Evolutionary conservation across 2,113 vertebrate genomes (phyloP).

Genomic region (Jacana jacana): DNA sequence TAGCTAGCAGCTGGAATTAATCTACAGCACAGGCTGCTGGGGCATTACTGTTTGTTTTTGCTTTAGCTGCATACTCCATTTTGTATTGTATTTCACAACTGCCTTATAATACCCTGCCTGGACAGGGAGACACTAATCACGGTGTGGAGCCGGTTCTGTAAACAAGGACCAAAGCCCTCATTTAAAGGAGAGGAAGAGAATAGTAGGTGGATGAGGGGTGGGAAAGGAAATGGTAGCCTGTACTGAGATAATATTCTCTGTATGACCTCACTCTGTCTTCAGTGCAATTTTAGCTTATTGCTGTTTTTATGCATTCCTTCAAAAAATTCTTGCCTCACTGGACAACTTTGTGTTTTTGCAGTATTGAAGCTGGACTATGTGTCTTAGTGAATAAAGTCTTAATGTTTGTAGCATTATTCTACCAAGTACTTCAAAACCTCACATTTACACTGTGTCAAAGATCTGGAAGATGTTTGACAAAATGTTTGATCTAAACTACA

Average conservation of each 20-base stretch:
- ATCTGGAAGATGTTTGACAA: not conserved
- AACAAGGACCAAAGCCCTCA: conserved; percentile 38
- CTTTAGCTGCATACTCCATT: conserved; percentile 37
- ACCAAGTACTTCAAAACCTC: not conserved
- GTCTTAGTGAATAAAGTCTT: not conserved
- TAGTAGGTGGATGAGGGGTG: not conserved
- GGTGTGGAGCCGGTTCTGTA: not conserved
- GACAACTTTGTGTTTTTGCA: not conserved
- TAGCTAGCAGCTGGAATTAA: conserved; percentile 28
- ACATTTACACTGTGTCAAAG: not conserved
- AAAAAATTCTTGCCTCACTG: not conserved
- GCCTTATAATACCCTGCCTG: conserved; percentile 14
- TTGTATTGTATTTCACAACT: conserved; percentile 37
- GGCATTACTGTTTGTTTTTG: conserved; percentile 4
- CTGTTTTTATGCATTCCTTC: not conserved
- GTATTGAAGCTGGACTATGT: not conserved
- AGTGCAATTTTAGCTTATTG: not conserved
- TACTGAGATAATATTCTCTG: not conserved
- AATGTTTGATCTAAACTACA: not conserved
- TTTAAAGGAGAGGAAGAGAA: conserved; percentile 3
- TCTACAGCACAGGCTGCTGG: conserved; percentile 7
- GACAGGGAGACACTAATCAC: not conserved
- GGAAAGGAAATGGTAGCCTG: not conserved
- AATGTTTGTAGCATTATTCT: not conserved
- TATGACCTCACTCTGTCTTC: not conserved